phyloP scores from a whole-genome alignment of 2,888 invertebrate species.

The Drosophila setosimentum region DNA sequence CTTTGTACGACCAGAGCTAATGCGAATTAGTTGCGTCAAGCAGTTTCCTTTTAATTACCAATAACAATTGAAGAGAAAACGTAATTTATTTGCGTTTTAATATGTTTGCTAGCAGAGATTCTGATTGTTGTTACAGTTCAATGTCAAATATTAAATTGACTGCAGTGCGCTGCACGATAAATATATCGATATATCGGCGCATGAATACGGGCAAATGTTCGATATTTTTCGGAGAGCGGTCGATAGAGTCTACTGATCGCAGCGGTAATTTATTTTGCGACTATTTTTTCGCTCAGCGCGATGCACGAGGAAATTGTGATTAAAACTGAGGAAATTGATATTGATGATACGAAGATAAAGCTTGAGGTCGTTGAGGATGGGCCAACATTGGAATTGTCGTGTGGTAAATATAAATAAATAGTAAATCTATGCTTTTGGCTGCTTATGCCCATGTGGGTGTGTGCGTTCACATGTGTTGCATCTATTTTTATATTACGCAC shows the following conservation, averaged over 20 bases:
- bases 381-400: constrained; percentile 18
- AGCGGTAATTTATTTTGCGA: constrained; percentile 65
- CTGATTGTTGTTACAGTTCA: constrained; percentile 33
- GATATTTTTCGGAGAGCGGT: constrained; percentile 30
- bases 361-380: constrained; percentile 44
- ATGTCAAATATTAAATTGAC: constrained; percentile 2
- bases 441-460: not conserved
- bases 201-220: constrained; percentile 14
- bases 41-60: not conserved
- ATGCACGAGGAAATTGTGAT: constrained; percentile 47
- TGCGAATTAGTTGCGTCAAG: too few species aligned
- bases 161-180: not conserved
- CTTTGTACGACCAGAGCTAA: not conserved
- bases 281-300: constrained; percentile 32
- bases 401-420: constrained; percentile 65
- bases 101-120: constrained; percentile 12
- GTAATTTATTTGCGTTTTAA: constrained; percentile 9
- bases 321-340: constrained; percentile 60
- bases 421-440: not conserved
- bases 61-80: not conserved
- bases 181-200: constrained; percentile 37
- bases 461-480: constrained; percentile 31
- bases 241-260: constrained; percentile 54
- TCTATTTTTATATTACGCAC: constrained; percentile 58
- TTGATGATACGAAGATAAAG: constrained; percentile 60